A percentile compares a stretch with the other conserved stretches of the same genome.
These are phyloP conservation scores for Beris chalybata DNA, from an alignment of 2,888 invertebrate species.

Conservation along the genomic window DNA sequence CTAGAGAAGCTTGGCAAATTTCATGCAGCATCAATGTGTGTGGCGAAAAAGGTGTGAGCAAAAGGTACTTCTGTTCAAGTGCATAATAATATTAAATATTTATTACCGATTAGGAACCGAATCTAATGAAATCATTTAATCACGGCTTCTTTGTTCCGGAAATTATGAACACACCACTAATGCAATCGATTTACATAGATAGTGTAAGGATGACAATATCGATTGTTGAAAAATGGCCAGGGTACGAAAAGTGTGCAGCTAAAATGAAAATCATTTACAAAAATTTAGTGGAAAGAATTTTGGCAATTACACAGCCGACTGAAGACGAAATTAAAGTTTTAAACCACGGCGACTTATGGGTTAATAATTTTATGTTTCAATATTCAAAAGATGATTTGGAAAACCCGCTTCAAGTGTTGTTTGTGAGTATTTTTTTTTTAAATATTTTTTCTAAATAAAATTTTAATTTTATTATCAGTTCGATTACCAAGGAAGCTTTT, in stretches of 20 bases:
- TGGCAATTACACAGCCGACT: not conserved
- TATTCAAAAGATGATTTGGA: conserved; percentile 42
- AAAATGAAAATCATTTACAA: conserved; percentile 43
- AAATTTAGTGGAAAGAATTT: not conserved
- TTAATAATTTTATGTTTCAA: conserved; percentile 54
- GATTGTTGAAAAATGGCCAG: conserved; percentile 47
- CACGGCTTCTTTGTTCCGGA: not conserved
- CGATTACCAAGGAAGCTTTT: too few relatives aligned
- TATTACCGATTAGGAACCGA: conserved; percentile 10
- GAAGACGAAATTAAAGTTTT: conserved; percentile 46
- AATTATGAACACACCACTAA: not conserved
- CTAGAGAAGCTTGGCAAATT: conserved; percentile 59
- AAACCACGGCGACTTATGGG: conserved; percentile 55
- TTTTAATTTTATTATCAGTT: too few relatives aligned
- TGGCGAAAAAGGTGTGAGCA: conserved; percentile 58
- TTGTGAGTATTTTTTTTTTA: conserved; percentile 10
- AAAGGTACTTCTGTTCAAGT: too few relatives aligned
- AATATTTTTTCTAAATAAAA: too few relatives aligned
- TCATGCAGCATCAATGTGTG: conserved; percentile 61
- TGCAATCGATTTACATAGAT: not conserved
- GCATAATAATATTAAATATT: too few relatives aligned
- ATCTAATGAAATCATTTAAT: conserved; percentile 1
- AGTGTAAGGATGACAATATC: conserved; percentile 40
- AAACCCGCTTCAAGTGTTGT: not conserved
- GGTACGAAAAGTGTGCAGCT: conserved; percentile 48